Base-by-base conservation (phyloP, 2,888 invertebrate genomes). In the Drosophila lutescens region DNA sequence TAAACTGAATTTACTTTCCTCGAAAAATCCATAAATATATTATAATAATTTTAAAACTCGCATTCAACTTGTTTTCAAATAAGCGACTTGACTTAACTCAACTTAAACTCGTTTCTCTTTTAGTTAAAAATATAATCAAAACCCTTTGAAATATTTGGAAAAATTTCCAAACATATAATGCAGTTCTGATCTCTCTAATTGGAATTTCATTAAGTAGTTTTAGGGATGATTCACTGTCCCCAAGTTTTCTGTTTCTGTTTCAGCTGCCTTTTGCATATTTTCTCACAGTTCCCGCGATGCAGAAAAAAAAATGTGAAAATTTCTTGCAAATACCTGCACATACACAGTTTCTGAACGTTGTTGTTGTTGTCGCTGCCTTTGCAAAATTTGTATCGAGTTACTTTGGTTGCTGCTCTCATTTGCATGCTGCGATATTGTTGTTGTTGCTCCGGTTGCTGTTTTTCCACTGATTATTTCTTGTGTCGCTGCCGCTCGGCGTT, bases 331-430 rank as follows among this genome's bases (percentile, higher is more conserved):
- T 85, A 85, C 77, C 86, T 80, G 86, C 57, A 59, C 66, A 67
- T 78, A 74, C 67, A 77, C 75, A 69, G 67, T 85, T 81, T 43
- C 72, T 80, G 73, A 67, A 38, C 50, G 57, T 51, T 65, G 44
- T 34, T 40, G 50, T 34, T 56, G 57, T 56, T 62, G 43, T 32
- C 26, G 55, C 36, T 72, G 49, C 41, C 58, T 51, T 78, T 71
- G 57, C 72, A 66, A 73, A 73, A 68, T 71, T 61, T 66, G 86
- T 86, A 84, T 86, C 82, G 59, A 84, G 89, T 86, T 86, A 86
- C 85, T 84, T 86, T 77, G 80, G 86, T 69, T 62, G 85, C 62
- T 85, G 85, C 87, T 86, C 85, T 84, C 89, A 86, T 86, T 86
- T 86, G 87, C 85, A 86, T 86, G 72, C 75, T 67, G 67, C 65